Conservation (phyloP, 2,888 invertebrate genomes). For the Ormyrus pomaceus region DNA sequence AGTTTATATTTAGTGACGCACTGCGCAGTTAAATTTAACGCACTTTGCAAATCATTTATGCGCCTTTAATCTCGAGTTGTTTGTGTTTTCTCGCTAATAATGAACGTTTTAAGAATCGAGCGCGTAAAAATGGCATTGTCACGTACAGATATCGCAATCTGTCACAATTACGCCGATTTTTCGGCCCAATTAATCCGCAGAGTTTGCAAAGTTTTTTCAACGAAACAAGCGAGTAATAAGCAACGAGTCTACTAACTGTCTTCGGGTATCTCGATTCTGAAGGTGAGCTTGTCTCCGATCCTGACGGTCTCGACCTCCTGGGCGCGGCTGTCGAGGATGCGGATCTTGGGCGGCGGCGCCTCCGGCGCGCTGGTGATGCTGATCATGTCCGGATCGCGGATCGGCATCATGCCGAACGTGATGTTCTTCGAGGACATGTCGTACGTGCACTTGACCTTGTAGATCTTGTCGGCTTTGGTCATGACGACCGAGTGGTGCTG, state of each 20-base stretch:
- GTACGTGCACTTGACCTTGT: slow-evolving; percentile 97
- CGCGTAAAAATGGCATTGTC: no score
- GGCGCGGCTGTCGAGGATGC: slow-evolving; percentile 90
- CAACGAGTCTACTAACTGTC: slow-evolving; percentile 83
- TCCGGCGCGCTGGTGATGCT: slow-evolving; percentile 96
- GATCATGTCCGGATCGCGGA: slow-evolving; percentile 96
- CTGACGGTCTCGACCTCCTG: slow-evolving; percentile 96
- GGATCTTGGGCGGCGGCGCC: slow-evolving; percentile 94
- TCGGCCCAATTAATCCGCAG: no score
- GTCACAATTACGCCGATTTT: no score
- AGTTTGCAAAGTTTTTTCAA: no score
- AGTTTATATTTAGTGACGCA: no score
- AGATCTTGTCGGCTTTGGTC: slow-evolving; percentile 97
- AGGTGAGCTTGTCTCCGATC: slow-evolving; percentile 95
- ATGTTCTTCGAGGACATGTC: slow-evolving; percentile 98
- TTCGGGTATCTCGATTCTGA: slow-evolving; percentile 97
- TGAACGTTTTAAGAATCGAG: no score
- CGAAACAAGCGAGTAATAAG: no score
- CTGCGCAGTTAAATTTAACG: no score
- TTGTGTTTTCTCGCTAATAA: no score
- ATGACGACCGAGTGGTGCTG: slow-evolving; percentile 97
- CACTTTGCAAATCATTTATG: no score
- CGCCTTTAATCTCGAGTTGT: no score
- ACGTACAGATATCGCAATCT: no score
- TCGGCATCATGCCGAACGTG: slow-evolving; percentile 98